Base-by-base conservation (phyloP, 2,797 vertebrate species). In the Microctenopoma stevenorrisi region DNA sequence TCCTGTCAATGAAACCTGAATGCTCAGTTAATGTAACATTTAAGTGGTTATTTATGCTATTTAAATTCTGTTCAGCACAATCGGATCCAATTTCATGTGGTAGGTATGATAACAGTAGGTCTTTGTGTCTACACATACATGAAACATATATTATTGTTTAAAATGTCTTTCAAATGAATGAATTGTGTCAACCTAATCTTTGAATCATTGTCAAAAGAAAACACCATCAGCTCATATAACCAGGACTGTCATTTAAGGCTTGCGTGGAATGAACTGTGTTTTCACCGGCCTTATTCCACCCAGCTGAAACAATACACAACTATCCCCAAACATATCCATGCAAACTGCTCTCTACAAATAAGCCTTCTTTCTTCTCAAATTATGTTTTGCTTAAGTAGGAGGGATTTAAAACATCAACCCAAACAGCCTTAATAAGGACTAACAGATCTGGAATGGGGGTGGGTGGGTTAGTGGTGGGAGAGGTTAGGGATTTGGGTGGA, bases 251-350 rank as follows among this genome's bases (percentile, higher is more conserved):
- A 65, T 47, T 65, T 30, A 61, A 66, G 65, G 52, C 66, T 69
- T 15, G 35, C 30, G 16, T 54, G 68, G 66, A 87, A 70, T 69
- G 76, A 69, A 79, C 14, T 12, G 64, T 85, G 76, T 88, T 89
- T 87, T 82, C 57, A 59, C 30, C 63, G 57, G 63, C 43, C 15
- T 0, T 49, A 81, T 81, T 84, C 78, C 48, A 56, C 68, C 79
- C 90, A 92, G 89, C 92, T 93, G 91, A 89, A 90, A 91, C 89
- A 90, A 93, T 88, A 90, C 51, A 38, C 7, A 16, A 48, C 40
- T 46, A 75, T 73, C 74, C 76, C 77, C 50, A 77, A 81, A 76
- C 73, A 73, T 52, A 77, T 46, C 78, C 64, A 52, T 54, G 6
- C 64, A 33, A 30, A 25, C 56, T 28, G 18, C 76, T 73, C 52